Evolutionary conservation across 2,113 vertebrate species (phyloP).

Genomic region (Salvelinus namaycush): DNA sequence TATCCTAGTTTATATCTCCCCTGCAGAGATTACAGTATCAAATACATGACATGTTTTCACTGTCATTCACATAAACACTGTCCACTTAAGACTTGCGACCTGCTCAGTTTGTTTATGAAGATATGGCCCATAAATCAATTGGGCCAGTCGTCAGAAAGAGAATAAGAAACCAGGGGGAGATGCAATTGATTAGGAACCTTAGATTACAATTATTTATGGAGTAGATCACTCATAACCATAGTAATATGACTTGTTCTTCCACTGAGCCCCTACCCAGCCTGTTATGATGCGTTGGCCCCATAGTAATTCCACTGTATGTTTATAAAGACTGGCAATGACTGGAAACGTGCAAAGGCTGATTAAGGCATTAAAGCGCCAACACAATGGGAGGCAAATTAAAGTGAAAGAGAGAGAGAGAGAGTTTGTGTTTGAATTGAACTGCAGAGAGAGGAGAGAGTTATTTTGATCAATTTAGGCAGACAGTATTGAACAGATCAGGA

Average conservation of each 20-base stretch:
- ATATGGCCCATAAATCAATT: too few relatives aligned
- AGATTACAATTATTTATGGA: not conserved
- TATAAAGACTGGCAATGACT: constrained; percentile 1
- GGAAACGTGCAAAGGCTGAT: constrained; percentile 19
- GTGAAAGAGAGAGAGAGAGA: not conserved
- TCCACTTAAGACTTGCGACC: too few relatives aligned
- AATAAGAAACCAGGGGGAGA: too few relatives aligned
- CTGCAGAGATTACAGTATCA: too few relatives aligned
- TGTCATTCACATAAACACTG: too few relatives aligned
- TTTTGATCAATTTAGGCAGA: not conserved
- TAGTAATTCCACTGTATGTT: not conserved
- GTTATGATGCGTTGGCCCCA: not conserved
- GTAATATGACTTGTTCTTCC: not conserved
- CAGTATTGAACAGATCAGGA: not conserved
- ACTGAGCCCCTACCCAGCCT: not conserved
- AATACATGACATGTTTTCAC: too few relatives aligned
- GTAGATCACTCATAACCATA: not conserved
- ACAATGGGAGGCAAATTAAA: not conserved
- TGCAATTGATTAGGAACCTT: too few relatives aligned
- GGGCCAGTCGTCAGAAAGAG: too few relatives aligned
- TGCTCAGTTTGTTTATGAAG: too few relatives aligned
- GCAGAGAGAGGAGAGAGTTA: not conserved
- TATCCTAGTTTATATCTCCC: too few relatives aligned
- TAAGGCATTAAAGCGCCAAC: constrained; percentile 6
- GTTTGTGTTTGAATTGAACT: not conserved